Conservation (phyloP, 2,888 invertebrate species). For the Pyrrhosoma nymphula region DNA sequence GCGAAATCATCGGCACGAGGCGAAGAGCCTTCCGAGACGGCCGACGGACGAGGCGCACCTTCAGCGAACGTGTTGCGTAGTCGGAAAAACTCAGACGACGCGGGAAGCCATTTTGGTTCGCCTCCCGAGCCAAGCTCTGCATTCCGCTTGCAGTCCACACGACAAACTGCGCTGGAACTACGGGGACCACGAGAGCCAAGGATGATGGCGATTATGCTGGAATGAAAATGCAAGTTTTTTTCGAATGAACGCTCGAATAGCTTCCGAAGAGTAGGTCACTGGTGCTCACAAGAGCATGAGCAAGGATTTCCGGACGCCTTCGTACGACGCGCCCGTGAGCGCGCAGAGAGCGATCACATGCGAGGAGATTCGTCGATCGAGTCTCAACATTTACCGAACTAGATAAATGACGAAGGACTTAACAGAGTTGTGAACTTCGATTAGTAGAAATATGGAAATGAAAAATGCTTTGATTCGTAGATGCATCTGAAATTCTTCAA, state of each 20-base stretch:
- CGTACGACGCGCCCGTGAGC: background rate
- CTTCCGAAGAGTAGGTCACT: conserved; percentile 4
- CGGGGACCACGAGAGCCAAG: conserved; percentile 12
- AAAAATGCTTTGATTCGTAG: too few species aligned
- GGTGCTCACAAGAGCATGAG: conserved; percentile 32
- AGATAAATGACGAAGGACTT: too few species aligned
- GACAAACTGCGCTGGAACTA: background rate
- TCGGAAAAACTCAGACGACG: conserved; percentile 32
- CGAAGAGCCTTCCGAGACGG: background rate
- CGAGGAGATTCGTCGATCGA: background rate
- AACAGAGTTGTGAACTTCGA: too few species aligned
- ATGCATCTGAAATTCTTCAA: too few species aligned
- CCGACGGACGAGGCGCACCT: background rate
- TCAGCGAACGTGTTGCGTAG: conserved; percentile 30
- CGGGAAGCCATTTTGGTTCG: conserved; percentile 46
- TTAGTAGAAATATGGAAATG: too few species aligned
- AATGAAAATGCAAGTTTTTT: conserved; percentile 36
- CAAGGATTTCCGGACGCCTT: conserved; percentile 20
- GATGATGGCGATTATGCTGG: conserved; percentile 7
- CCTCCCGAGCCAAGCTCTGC: background rate
- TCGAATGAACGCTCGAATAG: background rate
- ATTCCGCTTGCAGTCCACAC: background rate
- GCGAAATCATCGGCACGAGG: background rate
- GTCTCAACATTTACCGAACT: too few species aligned
- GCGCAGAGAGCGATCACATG: background rate